Percentiles rank a stretch among this genome's conserved stretches.
phyloP scores from a whole-genome alignment of 2,113 vertebrate genomes.

The Alethe diademata region DNA sequence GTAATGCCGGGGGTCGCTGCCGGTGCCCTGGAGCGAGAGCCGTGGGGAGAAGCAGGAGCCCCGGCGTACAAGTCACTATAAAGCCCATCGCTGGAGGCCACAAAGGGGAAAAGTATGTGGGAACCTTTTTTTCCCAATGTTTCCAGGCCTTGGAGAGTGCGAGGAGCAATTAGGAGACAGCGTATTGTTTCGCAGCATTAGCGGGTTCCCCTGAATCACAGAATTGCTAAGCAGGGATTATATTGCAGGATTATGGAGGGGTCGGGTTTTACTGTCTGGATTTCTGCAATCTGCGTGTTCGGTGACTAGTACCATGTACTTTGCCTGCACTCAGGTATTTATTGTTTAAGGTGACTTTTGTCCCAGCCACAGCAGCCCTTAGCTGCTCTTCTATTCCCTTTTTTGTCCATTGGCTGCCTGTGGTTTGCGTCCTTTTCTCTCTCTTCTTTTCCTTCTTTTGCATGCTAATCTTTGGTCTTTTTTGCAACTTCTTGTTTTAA shows the following conservation, averaged over 20 bases:
- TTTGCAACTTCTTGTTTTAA: background rate
- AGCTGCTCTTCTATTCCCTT: background rate
- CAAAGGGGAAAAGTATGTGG: background rate
- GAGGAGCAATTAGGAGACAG: background rate
- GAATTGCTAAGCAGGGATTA: background rate
- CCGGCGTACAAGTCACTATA: fast-evolving
- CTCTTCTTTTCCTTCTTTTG: background rate
- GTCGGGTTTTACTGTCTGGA: background rate
- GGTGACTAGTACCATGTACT: background rate
- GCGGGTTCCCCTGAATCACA: background rate
- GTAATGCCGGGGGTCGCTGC: background rate
- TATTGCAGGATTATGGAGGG: background rate
- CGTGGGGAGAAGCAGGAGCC: background rate
- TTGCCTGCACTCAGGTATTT: constrained; percentile 4
- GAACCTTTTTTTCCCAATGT: fast-evolving
- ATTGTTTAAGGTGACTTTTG: constrained; percentile 59
- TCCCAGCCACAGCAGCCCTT: background rate
- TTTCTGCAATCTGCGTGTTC: background rate
- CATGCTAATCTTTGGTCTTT: background rate
- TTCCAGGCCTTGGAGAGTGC: background rate
- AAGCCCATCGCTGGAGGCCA: background rate
- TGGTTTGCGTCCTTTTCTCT: background rate
- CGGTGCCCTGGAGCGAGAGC: background rate
- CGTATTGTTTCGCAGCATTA: background rate
- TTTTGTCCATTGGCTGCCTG: background rate